Conservation (phyloP, 2,888 invertebrate species). For the Ennomos fuscantarius region DNA sequence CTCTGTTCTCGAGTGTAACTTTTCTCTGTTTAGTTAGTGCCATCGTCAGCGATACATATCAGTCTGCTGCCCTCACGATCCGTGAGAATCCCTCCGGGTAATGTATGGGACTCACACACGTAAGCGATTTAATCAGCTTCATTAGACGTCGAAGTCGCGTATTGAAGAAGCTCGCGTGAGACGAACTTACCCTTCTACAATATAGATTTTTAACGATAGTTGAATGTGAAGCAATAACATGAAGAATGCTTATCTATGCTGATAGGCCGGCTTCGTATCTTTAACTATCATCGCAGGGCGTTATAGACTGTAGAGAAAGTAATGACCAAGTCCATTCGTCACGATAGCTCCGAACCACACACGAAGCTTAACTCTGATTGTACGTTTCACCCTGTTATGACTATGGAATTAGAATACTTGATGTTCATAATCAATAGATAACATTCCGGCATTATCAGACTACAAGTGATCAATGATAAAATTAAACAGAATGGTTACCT, state of each 20-base stretch:
- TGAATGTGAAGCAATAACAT: constrained; percentile 47
- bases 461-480: constrained; percentile 10
- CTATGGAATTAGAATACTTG: constrained; percentile 33
- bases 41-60: constrained; percentile 58
- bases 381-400: constrained; percentile 41
- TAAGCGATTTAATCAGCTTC: constrained; percentile 70
- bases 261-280: constrained; percentile 63
- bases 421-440: constrained; percentile 25
- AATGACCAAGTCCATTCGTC: constrained; percentile 68
- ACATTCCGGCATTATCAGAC: constrained; percentile 3
- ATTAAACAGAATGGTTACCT: constrained; percentile 5
- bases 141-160: constrained; percentile 60
- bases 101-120: constrained; percentile 58
- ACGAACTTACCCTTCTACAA: constrained; percentile 41
- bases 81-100: constrained; percentile 70
- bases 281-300: constrained; percentile 65
- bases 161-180: constrained; percentile 56
- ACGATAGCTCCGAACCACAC: constrained; percentile 67
- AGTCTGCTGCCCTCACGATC: constrained; percentile 56
- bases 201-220: constrained; percentile 52
- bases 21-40: constrained; percentile 37
- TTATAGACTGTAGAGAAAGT: constrained; percentile 67
- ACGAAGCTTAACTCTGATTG: constrained; percentile 63
- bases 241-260: constrained; percentile 52
- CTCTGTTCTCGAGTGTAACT: constrained; percentile 41